These are phyloP conservation scores for Balearica regulorum DNA, from an alignment of 2,797 vertebrate genomes.

Conservation along the genomic window DNA sequence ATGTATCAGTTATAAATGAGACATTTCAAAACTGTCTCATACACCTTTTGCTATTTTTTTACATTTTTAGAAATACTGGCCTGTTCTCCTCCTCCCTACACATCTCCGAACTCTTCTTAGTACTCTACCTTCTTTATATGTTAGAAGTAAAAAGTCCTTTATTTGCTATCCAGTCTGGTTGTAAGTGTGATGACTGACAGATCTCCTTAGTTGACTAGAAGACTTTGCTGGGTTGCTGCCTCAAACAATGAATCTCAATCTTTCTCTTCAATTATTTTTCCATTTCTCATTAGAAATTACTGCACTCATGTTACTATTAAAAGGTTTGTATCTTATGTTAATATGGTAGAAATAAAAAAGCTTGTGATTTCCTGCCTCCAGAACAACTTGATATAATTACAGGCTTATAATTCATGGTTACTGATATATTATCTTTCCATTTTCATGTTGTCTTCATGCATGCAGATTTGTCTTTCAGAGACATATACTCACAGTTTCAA, in stretches of 20 bases:
- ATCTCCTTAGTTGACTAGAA: background rate
- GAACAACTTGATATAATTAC: background rate
- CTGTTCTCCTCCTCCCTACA: background rate
- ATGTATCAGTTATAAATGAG: background rate
- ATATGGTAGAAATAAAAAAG: background rate
- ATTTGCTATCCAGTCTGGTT: background rate
- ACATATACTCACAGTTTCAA: background rate
- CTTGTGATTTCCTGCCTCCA: background rate
- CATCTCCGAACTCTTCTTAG: background rate
- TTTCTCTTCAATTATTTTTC: background rate
- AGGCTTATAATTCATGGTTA: background rate
- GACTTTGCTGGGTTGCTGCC: background rate
- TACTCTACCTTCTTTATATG: background rate
- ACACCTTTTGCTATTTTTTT: background rate
- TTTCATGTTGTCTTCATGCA: background rate
- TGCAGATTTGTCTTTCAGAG: background rate
- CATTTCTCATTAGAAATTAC: background rate
- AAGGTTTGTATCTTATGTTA: background rate
- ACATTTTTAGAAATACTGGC: background rate
- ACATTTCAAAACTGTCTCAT: background rate
- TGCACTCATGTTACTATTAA: background rate
- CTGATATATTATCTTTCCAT: background rate
- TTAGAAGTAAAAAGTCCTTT: background rate
- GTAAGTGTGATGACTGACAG: background rate
- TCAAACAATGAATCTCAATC: background rate